phyloP scores from a whole-genome alignment of 2,113 vertebrate species.

The Mungos mungo region DNA sequence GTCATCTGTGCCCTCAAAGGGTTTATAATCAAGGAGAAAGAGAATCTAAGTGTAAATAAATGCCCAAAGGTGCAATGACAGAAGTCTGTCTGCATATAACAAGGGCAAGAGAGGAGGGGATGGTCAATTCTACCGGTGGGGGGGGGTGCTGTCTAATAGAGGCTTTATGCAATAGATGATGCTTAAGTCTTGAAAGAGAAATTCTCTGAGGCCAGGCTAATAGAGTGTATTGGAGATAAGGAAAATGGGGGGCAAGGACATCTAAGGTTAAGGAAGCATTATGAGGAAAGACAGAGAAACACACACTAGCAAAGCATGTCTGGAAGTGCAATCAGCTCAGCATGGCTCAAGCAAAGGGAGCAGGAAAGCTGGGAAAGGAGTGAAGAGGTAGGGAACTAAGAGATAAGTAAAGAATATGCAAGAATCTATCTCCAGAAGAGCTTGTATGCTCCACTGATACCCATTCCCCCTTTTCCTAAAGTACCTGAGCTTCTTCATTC shows the following conservation, averaged over 20 bases:
- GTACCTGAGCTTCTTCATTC: neutral
- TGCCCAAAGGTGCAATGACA: neutral
- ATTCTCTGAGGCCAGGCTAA: neutral
- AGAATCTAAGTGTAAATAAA: neutral
- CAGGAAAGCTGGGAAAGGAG: neutral
- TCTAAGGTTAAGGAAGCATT: neutral
- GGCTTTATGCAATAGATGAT: neutral
- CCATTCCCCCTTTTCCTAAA: neutral
- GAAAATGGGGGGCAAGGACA: neutral
- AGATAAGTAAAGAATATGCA: neutral
- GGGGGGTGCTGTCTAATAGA: neutral
- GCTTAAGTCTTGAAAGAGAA: conserved; percentile 43
- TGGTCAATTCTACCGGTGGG: neutral
- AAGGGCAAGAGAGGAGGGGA: neutral
- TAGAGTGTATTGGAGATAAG: neutral
- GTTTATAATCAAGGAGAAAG: neutral
- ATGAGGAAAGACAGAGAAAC: conserved; percentile 14
- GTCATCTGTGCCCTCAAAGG: neutral
- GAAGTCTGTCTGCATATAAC: neutral
- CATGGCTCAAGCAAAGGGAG: neutral
- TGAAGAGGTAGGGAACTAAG: neutral
- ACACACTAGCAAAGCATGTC: neutral
- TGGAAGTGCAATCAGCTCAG: neutral
- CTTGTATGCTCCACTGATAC: neutral
- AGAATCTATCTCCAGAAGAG: neutral